Base-by-base conservation (phyloP, 2,797 vertebrate species). In the Limosa lapponica region DNA sequence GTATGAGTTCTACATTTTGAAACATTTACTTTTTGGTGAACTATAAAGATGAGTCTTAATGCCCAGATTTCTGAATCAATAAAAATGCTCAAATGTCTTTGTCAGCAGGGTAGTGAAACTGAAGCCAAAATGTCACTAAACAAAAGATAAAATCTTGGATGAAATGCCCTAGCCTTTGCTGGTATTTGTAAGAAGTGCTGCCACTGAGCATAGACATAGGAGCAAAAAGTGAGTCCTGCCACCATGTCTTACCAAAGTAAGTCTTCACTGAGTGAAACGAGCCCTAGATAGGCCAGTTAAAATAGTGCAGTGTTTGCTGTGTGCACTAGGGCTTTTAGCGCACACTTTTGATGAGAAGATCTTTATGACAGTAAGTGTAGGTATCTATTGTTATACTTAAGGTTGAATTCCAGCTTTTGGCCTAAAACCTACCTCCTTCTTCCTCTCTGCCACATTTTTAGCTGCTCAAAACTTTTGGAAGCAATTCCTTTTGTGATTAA, bases 1-100 rank as follows among this genome's bases (percentile, higher is more conserved):
- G 61, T 65, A 67, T 90, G 86, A 88, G 43, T 78, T 96, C 78
- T 93, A 87, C 58, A 62, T 93, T 95, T 89, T 90, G 78, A 87
- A 95, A 82, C 19, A 25, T 93, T 89, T 95, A 90, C 88, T 94
- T 91, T 96, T 92, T 80, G 74, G 55, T 89, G 59, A 87, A 67
- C 90, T 95, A 55, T 92, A 89, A 96, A 92, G 83, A 95, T 71
- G 84, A 95, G 67, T 82, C 88, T 89, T 94, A 95, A 90, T 48
- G 67, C 61, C 46, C 44, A n/a, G 83, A 89, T 94, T 92, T 90
- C 64, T 34, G 74, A 87, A 90, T 94, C 77, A 85, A 91, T 93
- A 89, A 95, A 95, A 92, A 32, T 8, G 7, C 73, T 95, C 74
- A 69, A 93, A 91, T 77, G 70, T 88, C 86, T 87, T 86, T 92